phyloP scores from a whole-genome alignment of 1,140 invertebrate genomes.

The Cotesia glomerata region DNA sequence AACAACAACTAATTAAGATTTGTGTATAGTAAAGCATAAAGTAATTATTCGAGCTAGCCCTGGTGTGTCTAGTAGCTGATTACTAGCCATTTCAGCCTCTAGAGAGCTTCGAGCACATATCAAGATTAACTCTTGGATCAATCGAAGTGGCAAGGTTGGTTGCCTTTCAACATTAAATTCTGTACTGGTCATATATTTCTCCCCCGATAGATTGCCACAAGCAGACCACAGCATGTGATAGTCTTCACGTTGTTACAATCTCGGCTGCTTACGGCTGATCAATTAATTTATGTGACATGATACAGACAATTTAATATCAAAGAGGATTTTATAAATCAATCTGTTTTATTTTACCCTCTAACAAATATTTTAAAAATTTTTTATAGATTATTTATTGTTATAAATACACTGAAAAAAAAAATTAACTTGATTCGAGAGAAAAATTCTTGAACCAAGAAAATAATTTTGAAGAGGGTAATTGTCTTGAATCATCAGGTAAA shows the following conservation, averaged over 20 bases:
- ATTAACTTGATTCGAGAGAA: too few relatives aligned
- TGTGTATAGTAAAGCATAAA: not conserved
- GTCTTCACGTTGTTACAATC: not conserved
- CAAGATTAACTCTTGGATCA: conserved; percentile 3
- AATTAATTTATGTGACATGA: too few relatives aligned
- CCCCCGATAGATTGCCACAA: not conserved
- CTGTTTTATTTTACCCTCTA: too few relatives aligned
- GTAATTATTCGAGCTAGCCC: not conserved
- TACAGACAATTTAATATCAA: too few relatives aligned
- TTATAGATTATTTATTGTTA: too few relatives aligned
- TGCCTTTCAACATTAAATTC: not conserved
- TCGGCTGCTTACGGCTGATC: not conserved
- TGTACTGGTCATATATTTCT: not conserved
- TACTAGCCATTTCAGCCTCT: not conserved
- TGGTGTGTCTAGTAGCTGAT: not conserved
- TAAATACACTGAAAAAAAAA: too few relatives aligned
- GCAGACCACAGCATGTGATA: not conserved
- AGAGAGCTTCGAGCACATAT: not conserved
- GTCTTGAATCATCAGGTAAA: too few relatives aligned
- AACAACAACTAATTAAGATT: too few relatives aligned
- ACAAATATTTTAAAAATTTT: too few relatives aligned
- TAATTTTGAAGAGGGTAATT: too few relatives aligned
- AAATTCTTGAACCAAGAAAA: too few relatives aligned
- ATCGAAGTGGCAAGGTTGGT: not conserved
- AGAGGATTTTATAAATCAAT: too few relatives aligned